Evolutionary conservation across 2,797 vertebrate species (phyloP), one percentile per base, ranked within the genome.

Genomic region (Tympanoctomys barrerae): DNA sequence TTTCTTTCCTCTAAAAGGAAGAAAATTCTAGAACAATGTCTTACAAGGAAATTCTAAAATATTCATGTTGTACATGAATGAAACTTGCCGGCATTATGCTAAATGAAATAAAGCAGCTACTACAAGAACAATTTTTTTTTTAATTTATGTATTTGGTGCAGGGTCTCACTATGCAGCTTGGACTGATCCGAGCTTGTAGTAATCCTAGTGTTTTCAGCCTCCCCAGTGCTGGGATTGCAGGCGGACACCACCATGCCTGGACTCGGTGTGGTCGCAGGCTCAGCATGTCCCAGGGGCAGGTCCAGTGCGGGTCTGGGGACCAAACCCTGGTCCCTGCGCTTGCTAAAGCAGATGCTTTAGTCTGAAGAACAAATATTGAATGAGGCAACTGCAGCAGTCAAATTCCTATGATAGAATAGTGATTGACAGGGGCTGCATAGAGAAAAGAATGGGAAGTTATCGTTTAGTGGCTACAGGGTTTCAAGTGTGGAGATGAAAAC

Each of bases 1-100:
- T 33, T 80, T 66, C 82, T 7, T 46, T 75, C 42, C 57, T 96
- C 86, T 92, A 86, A 73, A 94, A 88, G 18, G 46, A 90, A 93
- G 49, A 12, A 89, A 42, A 87, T 86, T 92, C 61, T 84, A 46
- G 52, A 7, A 80, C 54, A 57, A 57, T 57, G 54, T 57, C 16
- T 57, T 57, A 57, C 16, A 57, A 57, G 54, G 54, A 57, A 57
- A 57, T 57, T 57, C 54, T 57, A 18, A 57, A 19, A 57, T 11
- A 49, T 49, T 49, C 14, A 14, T 28, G 26, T 5, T 93, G 70
- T 28, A 64, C 70, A 81, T 75, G 18, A 26, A 28, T 78, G 59
- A 71, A 75, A 39, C 62, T 33, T 71, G 9, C 79, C 26, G 39
- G 81, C 42, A 81, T 31, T 46, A 49, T 73, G 24, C 28, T 62